Percentiles rank a stretch among this genome's conserved stretches.
Evolutionary conservation across 2,113 vertebrate genomes (phyloP).

Genomic region (Gambusia holbrooki): DNA sequence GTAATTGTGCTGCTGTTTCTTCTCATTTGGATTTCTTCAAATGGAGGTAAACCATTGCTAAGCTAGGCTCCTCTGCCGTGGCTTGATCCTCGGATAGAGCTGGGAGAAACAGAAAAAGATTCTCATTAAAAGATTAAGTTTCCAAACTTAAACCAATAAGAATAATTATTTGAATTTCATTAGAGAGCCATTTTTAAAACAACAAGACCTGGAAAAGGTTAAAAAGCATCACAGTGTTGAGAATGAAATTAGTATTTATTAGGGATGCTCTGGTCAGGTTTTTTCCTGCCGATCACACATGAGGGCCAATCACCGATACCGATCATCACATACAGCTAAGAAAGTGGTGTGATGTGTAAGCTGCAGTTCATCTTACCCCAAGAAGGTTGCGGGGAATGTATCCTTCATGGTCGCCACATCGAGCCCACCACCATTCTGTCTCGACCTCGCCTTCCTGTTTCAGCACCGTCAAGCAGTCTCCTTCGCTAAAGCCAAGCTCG

Average conservation of each 20-base stretch:
- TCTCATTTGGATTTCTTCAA: not conserved
- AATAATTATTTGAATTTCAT: too few relatives aligned
- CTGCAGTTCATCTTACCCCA: constrained; percentile 81
- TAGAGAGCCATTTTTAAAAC: too few relatives aligned
- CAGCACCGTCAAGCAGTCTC: constrained; percentile 90
- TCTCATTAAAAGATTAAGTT: constrained; percentile 14
- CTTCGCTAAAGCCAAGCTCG: constrained; percentile 87
- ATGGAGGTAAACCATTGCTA: constrained; percentile 57
- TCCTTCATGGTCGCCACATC: constrained; percentile 86
- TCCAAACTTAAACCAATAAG: too few relatives aligned
- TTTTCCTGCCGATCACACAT: too few relatives aligned
- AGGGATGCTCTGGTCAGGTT: too few relatives aligned
- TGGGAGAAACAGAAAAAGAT: constrained; percentile 55
- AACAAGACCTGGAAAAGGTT: too few relatives aligned
- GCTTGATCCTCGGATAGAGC: constrained; percentile 94
- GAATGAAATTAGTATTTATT: too few relatives aligned
- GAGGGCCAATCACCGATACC: too few relatives aligned
- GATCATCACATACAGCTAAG: too few relatives aligned
- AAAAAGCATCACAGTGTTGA: too few relatives aligned
- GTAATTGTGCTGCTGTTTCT: not conserved
- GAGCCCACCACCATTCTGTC: constrained; percentile 95
- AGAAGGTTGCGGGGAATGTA: constrained; percentile 92
- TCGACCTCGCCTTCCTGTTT: constrained; percentile 87
- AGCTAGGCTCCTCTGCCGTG: constrained; percentile 91
- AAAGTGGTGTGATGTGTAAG: too few relatives aligned